Evolutionary conservation across 1,140 invertebrate genomes (phyloP).

Genomic region (Penaeus chinensis): DNA sequence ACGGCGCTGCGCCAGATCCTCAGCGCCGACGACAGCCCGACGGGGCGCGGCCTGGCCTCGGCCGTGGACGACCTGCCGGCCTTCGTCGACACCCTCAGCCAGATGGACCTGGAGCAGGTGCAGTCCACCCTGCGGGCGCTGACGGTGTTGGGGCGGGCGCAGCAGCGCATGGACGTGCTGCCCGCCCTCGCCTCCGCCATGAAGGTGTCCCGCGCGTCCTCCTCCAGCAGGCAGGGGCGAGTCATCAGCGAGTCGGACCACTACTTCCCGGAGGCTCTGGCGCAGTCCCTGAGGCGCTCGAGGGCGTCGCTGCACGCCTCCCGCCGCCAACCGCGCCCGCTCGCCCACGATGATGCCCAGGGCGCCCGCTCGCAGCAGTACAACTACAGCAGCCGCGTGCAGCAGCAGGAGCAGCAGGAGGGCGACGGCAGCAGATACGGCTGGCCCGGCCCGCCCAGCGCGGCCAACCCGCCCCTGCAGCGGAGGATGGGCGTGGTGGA

Average conservation of each 20-base stretch:
- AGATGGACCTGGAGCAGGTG: conserved; percentile 25
- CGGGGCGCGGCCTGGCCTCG: conserved; percentile 16
- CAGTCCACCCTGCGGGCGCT: conserved; percentile 22
- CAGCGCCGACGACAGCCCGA: neutral
- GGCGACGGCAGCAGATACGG: neutral
- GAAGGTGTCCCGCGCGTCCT: neutral
- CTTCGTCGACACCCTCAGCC: conserved; percentile 13
- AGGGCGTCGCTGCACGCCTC: neutral
- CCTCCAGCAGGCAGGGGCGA: neutral
- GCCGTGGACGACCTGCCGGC: conserved; percentile 1
- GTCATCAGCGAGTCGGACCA: neutral
- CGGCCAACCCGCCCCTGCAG: neutral
- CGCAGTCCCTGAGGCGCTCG: neutral
- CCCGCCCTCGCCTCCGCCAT: conserved; percentile 12
- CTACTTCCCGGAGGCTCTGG: neutral
- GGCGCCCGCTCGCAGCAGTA: neutral
- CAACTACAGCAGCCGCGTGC: no score
- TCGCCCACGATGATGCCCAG: neutral
- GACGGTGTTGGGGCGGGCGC: conserved; percentile 46
- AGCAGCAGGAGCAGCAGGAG: no score
- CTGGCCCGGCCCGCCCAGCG: neutral
- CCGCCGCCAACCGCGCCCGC: neutral
- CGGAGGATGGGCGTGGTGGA: conserved; percentile 41
- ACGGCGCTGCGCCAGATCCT: neutral
- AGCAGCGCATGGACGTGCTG: conserved; percentile 46